Conservation (phyloP, 2,888 invertebrate genomes). For the Scaptomyza cyrtandrae region DNA sequence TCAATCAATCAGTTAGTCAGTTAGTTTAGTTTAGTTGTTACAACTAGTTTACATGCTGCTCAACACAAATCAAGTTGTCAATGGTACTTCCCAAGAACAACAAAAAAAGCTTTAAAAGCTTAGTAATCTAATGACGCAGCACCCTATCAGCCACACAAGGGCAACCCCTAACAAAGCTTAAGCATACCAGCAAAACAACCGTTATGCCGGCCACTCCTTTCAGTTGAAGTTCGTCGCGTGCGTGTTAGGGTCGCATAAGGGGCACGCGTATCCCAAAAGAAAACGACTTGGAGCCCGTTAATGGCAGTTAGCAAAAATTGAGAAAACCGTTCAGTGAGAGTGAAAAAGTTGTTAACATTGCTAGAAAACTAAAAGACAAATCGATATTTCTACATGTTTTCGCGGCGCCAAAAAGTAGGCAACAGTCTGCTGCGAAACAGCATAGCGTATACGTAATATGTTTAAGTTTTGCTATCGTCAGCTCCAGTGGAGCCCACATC, state of each 20-base stretch:
- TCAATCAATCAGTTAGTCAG: not conserved
- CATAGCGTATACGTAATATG: slow-evolving; percentile 68
- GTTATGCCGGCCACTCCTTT: slow-evolving; percentile 68
- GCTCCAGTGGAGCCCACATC: slow-evolving; percentile 52
- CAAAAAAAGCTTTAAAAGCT: slow-evolving; percentile 45
- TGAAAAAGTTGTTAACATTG: slow-evolving; percentile 29
- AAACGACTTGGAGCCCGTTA: slow-evolving; percentile 35
- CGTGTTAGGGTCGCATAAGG: slow-evolving; percentile 70
- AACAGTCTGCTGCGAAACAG: slow-evolving; percentile 37
- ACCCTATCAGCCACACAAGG: not conserved
- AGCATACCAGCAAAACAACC: slow-evolving; percentile 19
- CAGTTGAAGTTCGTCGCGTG: slow-evolving; percentile 67
- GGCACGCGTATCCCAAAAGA: slow-evolving; percentile 4
- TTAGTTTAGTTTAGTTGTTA: not conserved
- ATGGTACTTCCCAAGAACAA: slow-evolving; percentile 24
- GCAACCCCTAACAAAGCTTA: slow-evolving; percentile 41
- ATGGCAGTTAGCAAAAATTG: slow-evolving; percentile 39
- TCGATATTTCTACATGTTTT: slow-evolving; percentile 52
- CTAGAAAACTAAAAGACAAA: slow-evolving; percentile 18
- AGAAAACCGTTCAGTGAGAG: slow-evolving; percentile 26
- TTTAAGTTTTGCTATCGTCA: slow-evolving; percentile 63
- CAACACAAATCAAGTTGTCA: slow-evolving; percentile 13
- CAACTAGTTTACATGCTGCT: slow-evolving; percentile 26
- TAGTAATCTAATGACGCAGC: slow-evolving; percentile 4
- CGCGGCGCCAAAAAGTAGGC: slow-evolving; percentile 63